phyloP scores from a whole-genome alignment of 2,797 vertebrate species.

The Neopelma chrysocephalum region DNA sequence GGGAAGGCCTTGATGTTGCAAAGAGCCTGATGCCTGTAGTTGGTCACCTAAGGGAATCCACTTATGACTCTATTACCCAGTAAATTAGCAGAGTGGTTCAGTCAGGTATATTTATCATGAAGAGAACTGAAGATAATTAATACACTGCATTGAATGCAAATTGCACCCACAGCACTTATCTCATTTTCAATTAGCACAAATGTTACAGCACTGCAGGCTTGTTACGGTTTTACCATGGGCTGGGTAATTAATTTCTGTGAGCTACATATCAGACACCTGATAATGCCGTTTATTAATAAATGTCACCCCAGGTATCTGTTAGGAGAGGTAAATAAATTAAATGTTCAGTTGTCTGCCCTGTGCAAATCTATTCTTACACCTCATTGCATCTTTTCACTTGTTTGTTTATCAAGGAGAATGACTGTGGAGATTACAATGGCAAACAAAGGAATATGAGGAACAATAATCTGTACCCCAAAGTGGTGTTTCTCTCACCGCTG shows the following conservation, averaged over 20 bases:
- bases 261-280: slow-evolving; percentile 84
- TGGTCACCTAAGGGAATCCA: slow-evolving; percentile 81
- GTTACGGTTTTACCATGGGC: slow-evolving; percentile 82
- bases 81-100: slow-evolving; percentile 83
- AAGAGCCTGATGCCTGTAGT: slow-evolving; percentile 55
- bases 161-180: slow-evolving; percentile 87
- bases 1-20: slow-evolving; percentile 61
- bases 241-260: slow-evolving; percentile 86
- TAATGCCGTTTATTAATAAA: slow-evolving; percentile 85
- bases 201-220: slow-evolving; percentile 81
- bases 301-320: slow-evolving; percentile 83
- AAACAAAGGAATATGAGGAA: slow-evolving; percentile 70
- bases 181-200: slow-evolving; percentile 87
- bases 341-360: slow-evolving; percentile 79
- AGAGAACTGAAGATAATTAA: slow-evolving; percentile 84
- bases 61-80: slow-evolving; percentile 80
- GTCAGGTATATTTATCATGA: slow-evolving; percentile 85
- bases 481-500: background rate
- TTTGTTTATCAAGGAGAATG: slow-evolving; percentile 74
- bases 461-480: background rate
- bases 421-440: slow-evolving; percentile 67
- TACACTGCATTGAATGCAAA: slow-evolving; percentile 85
- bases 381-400: slow-evolving; percentile 75
- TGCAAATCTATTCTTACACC: slow-evolving; percentile 80
- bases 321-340: slow-evolving; percentile 82